A percentile compares a stretch with the other conserved stretches of the same genome.
Conservation (phyloP, 2,797 vertebrate species). For the Leptoclinus maculatus region DNA sequence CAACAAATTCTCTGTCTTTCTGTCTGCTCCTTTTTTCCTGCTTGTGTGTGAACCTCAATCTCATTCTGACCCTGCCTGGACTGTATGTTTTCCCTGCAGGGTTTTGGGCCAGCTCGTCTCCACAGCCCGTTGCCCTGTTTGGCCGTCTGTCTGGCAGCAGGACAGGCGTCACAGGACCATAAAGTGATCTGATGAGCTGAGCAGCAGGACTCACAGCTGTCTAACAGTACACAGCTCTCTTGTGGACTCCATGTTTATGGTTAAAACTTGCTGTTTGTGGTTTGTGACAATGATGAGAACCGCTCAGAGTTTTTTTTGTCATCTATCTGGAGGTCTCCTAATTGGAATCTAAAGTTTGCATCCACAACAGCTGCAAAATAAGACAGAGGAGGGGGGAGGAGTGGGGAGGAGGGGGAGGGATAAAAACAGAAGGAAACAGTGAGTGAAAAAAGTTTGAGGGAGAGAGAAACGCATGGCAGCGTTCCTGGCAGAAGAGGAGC, state of each 20-base stretch:
- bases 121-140: background rate
- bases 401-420: background rate
- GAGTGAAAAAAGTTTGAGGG: slow-evolving; percentile 20
- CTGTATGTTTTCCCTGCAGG: background rate
- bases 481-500: slow-evolving; percentile 58
- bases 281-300: slow-evolving; percentile 23
- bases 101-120: background rate
- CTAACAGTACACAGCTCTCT: background rate
- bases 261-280: slow-evolving; percentile 12
- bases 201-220: slow-evolving; percentile 29
- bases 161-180: slow-evolving; percentile 30
- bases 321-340: slow-evolving; percentile 2
- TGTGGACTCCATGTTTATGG: background rate
- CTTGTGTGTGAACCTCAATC: background rate
- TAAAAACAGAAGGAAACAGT: slow-evolving; percentile 12
- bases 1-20: background rate
- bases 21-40: slow-evolving; percentile 35
- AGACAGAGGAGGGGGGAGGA: background rate
- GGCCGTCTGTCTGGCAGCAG: slow-evolving; percentile 16
- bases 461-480: slow-evolving; percentile 55
- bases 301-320: background rate
- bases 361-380: slow-evolving; percentile 37
- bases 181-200: slow-evolving; percentile 45
- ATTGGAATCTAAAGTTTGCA: background rate
- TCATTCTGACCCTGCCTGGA: background rate